These are phyloP conservation scores for Amiota minor DNA, from an alignment of 2,888 invertebrate species.

Conservation along the genomic window DNA sequence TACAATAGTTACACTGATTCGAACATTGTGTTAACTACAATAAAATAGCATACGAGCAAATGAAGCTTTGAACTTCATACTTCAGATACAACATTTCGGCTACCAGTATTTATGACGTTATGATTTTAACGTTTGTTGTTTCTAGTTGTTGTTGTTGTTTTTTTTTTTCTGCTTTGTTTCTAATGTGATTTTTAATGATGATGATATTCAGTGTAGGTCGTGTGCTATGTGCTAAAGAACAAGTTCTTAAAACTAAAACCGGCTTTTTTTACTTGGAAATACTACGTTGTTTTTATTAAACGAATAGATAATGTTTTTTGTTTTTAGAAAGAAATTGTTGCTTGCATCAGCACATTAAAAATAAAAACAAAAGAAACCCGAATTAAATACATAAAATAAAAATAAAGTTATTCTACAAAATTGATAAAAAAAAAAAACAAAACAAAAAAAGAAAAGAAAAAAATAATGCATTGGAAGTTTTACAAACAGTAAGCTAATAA, in stretches of 20 bases:
- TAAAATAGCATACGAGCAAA: background rate
- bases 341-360: constrained; percentile 31
- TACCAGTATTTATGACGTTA: constrained; percentile 14
- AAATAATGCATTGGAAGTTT: constrained; percentile 5
- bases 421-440: constrained; percentile 26
- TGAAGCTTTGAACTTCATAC: background rate
- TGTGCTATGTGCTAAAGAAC: constrained; percentile 42
- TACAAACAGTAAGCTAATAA: constrained; percentile 19
- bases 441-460: too few species aligned
- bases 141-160: background rate
- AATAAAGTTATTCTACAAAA: constrained; percentile 21
- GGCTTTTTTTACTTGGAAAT: constrained; percentile 62
- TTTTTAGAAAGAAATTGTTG: constrained; percentile 53
- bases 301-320: background rate
- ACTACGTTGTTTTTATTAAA: background rate
- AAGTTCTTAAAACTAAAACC: constrained; percentile 50
- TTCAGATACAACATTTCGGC: background rate
- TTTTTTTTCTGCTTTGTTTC: background rate
- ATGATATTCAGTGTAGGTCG: constrained; percentile 55
- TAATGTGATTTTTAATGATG: background rate
- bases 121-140: background rate
- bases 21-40: too few species aligned
- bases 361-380: constrained; percentile 6
- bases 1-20: too few species aligned
- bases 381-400: constrained; percentile 51